Base-by-base conservation (phyloP, 1,140 invertebrate genomes). In the Heliconius hermathena region DNA sequence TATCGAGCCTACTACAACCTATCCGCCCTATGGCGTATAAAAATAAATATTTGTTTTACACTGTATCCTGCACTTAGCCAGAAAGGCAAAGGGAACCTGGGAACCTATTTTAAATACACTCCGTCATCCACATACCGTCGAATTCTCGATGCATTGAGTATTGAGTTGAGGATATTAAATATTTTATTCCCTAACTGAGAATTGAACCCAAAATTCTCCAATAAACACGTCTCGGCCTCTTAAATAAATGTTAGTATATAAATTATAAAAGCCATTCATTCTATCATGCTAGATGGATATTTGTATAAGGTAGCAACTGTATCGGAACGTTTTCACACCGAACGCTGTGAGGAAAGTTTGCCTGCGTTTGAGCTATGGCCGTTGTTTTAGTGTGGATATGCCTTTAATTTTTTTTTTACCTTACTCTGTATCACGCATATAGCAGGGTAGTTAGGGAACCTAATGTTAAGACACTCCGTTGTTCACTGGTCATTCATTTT, bases 231-330 rank as follows among this genome's bases (percentile, higher is more conserved):
- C 33, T 36, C 33, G 60, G 4, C 11, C 1, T 22, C n/a, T 9
- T 22, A 60, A 60, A 60, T 60, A 29, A 66, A 66, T 66, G 26
- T 66, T 66, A 66, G 22, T 66, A 16, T 29, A 66, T 66, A 66
- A 66, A 66, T 66, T 29, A 66, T 66, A 66, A 66, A 66, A 66
- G 60, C 60, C 26, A 66, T 66, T 66, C 22, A 66, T 66, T 66
- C 60, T 66, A 66, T 66, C 22, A 66, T 26, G 60, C 60, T 66
- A 29, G 60, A 66, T 66, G 60, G 82, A 80, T 89, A 90, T 91
- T 90, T 89, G 87, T 88, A 81, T 84, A 89, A 89, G 87, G 89
- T 89, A 88, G 83, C 82, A 88, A 85, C 85, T 88, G 86, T 91
- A 91, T 91, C 88, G 90, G 84, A 85, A 88, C 85, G 86, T 84